These are phyloP conservation scores for Heliconius sara DNA, from an alignment of 2,888 invertebrate genomes.

Conservation along the genomic window DNA sequence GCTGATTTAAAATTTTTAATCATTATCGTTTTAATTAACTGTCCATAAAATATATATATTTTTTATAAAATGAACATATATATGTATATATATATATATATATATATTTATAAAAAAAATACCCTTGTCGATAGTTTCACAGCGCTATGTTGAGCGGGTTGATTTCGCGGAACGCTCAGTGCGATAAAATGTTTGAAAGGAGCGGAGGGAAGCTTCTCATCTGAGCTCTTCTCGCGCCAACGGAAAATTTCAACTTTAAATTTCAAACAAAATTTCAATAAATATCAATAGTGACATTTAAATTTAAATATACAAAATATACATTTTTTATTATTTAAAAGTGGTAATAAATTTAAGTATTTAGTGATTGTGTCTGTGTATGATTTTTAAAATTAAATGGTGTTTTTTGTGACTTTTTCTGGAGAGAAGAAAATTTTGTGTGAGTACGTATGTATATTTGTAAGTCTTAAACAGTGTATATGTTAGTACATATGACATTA, in stretches of 20 bases:
- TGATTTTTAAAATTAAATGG: background rate
- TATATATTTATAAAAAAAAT: background rate
- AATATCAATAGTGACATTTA: background rate
- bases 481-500: background rate
- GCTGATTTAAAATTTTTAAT: too few relatives aligned
- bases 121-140: constrained; percentile 54
- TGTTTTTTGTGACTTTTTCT: background rate
- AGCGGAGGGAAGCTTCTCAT: constrained; percentile 67
- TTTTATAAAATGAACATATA: too few relatives aligned
- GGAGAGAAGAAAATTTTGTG: background rate
- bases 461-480: too few relatives aligned
- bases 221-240: constrained; percentile 68
- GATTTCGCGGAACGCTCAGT: constrained; percentile 72
- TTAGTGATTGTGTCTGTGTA: constrained; percentile 22
- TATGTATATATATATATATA: too few relatives aligned
- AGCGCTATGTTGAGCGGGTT: constrained; percentile 62
- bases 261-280: background rate
- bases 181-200: constrained; percentile 74
- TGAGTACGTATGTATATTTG: background rate
- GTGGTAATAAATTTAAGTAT: background rate
- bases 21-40: too few relatives aligned
- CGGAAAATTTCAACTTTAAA: constrained; percentile 69
- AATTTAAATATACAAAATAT: background rate
- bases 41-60: too few relatives aligned
- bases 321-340: background rate